These are phyloP conservation scores for Cladorhizidae sp. DNA, from an alignment of 37 sponge, comb jelly and placozoan genomes.

Conservation along the genomic window DNA sequence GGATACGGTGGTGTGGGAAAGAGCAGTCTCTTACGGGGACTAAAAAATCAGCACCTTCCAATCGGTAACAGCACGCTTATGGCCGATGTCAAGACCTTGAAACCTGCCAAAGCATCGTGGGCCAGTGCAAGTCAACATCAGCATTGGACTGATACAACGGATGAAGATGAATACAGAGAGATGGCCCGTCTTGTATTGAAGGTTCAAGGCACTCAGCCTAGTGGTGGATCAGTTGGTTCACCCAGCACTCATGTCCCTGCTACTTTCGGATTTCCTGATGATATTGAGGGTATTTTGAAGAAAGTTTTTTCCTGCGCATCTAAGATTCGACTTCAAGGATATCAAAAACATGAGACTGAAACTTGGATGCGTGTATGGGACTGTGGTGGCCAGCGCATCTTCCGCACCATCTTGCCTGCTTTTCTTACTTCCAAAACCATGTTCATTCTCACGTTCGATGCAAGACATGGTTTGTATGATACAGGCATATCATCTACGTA, in stretches of 20 bases:
- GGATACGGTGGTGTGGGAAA: constrained; percentile 46
- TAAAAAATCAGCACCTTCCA: constrained; percentile 12
- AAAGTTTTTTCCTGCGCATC: no score
- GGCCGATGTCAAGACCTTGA: constrained; percentile 14
- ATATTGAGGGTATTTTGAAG: no score
- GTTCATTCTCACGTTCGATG: constrained; percentile 58
- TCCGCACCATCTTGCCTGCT: constrained; percentile 48
- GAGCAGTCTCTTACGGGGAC: constrained; percentile 25
- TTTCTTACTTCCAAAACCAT: constrained; percentile 51
- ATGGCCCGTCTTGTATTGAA: constrained; percentile 5
- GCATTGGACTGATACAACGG: constrained; percentile 4
- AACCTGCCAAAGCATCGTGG: background rate
- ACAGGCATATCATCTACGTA: background rate
- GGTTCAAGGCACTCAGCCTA: background rate
- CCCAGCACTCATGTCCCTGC: no score
- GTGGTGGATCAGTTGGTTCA: no score
- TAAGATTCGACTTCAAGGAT: no score
- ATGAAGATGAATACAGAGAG: constrained; percentile 28
- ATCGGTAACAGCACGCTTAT: constrained; percentile 13
- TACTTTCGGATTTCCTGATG: no score
- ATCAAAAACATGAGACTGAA: background rate
- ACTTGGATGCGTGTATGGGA: constrained; percentile 53
- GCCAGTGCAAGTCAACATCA: background rate
- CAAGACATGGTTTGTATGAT: constrained; percentile 15
- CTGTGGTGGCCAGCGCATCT: constrained; percentile 66